These are phyloP conservation scores for Pherbina coryleti DNA, from an alignment of 2,888 invertebrate species.

Conservation along the genomic window DNA sequence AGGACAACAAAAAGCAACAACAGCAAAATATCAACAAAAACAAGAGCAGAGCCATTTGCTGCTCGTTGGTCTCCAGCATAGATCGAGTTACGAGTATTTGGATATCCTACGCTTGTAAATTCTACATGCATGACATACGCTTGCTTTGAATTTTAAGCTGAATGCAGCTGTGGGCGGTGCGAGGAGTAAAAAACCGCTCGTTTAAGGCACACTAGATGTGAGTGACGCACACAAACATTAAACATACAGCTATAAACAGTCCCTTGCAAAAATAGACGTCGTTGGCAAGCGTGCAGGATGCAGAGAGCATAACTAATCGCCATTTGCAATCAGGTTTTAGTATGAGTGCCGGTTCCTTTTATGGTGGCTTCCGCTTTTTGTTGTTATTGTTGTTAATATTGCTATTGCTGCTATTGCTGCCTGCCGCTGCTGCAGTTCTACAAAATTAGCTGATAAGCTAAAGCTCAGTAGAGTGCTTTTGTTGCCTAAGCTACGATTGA, in stretches of 20 bases:
- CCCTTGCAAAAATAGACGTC: background rate
- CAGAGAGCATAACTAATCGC: conserved; percentile 5
- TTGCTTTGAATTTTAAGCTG: no score
- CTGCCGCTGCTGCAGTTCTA: background rate
- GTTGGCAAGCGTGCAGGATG: background rate
- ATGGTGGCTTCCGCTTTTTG: background rate
- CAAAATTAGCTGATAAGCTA: conserved; percentile 9
- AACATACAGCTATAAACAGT: background rate
- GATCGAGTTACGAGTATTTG: background rate
- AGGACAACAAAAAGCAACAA: background rate
- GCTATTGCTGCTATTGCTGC: background rate
- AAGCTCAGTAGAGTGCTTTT: background rate
- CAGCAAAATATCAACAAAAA: background rate
- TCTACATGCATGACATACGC: no score
- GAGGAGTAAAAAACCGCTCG: no score
- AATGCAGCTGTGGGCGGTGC: no score
- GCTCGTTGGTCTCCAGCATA: background rate
- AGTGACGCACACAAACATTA: no score
- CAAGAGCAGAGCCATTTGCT: background rate
- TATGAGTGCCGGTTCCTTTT: background rate
- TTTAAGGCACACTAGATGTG: no score
- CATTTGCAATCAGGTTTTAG: conserved; percentile 2
- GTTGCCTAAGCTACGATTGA: background rate
- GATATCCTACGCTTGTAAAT: no score
- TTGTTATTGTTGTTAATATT: background rate